These are phyloP conservation scores for Leptoteleia sp. DNA, from an alignment of 1,140 invertebrate genomes.

Conservation along the genomic window DNA sequence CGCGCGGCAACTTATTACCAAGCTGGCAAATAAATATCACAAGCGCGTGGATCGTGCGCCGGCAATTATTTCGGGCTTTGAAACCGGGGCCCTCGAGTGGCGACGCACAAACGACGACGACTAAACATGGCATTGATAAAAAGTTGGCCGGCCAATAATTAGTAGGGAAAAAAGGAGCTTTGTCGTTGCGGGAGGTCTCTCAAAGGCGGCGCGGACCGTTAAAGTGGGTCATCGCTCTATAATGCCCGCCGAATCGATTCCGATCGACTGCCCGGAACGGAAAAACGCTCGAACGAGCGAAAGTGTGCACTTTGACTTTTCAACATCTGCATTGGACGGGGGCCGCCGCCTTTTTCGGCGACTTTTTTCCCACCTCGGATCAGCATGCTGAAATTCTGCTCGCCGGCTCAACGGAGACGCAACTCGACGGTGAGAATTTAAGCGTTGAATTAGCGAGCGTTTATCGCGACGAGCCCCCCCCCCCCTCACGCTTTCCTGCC, in stretches of 20 bases:
- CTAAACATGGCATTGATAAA: too few relatives aligned
- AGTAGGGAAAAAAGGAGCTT: slow-evolving; percentile 8
- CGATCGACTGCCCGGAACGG: slow-evolving; percentile 19
- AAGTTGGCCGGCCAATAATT: slow-evolving; percentile 31
- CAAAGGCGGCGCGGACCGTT: background rate
- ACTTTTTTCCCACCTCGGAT: slow-evolving; percentile 36
- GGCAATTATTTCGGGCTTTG: too few relatives aligned
- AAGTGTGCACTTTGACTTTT: slow-evolving; percentile 35
- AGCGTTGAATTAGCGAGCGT: slow-evolving; percentile 64
- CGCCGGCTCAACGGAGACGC: slow-evolving; percentile 83
- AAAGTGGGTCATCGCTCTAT: slow-evolving; percentile 33
- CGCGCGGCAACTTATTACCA: too few relatives aligned
- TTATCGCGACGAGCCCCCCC: slow-evolving; percentile 35
- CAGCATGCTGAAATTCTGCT: slow-evolving; percentile 86
- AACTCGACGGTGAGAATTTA: slow-evolving; percentile 81
- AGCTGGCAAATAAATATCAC: too few relatives aligned
- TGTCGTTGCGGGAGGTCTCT: background rate
- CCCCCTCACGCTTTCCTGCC: slow-evolving; percentile 2
- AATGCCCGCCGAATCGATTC: slow-evolving; percentile 27
- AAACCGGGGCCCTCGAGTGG: too few relatives aligned
- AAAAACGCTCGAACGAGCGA: slow-evolving; percentile 24
- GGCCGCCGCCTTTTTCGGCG: slow-evolving; percentile 40
- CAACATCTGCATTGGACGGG: slow-evolving; percentile 54
- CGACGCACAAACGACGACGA: too few relatives aligned
- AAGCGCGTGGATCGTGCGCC: too few relatives aligned